Conservation (phyloP, 1,140 invertebrate genomes). For the Orchesella cincta region DNA sequence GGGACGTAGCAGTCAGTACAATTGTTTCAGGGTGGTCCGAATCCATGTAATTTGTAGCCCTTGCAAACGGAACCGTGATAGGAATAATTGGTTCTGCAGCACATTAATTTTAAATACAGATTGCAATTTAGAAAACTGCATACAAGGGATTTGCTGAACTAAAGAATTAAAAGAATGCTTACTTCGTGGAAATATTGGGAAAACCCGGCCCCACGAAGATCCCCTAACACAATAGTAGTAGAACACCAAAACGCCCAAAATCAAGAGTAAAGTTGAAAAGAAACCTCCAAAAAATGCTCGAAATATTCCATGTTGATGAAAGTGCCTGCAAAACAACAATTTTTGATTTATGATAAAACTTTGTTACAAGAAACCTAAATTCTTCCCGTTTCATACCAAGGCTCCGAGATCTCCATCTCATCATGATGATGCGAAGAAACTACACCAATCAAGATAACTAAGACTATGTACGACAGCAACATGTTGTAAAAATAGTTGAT, state of each 20-base stretch:
- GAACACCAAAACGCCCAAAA: not conserved
- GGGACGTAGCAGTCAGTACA: not conserved
- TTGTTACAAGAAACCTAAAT: too few relatives aligned
- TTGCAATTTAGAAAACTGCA: not conserved
- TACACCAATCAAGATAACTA: too few relatives aligned
- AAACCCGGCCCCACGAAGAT: not conserved
- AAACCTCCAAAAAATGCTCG: constrained; percentile 16
- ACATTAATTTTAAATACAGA: too few relatives aligned
- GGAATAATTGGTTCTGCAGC: not conserved
- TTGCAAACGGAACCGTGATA: not conserved
- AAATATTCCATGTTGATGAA: constrained; percentile 1
- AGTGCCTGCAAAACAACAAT: too few relatives aligned
- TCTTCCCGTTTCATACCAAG: too few relatives aligned
- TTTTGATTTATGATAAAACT: too few relatives aligned
- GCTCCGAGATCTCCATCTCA: too few relatives aligned
- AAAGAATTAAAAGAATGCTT: not conserved
- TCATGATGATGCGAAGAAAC: too few relatives aligned
- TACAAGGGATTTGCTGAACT: not conserved
- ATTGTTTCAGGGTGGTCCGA: not conserved
- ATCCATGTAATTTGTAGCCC: not conserved
- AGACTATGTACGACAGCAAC: too few relatives aligned
- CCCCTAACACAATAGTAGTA: not conserved
- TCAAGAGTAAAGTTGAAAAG: not conserved
- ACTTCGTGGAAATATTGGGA: not conserved
- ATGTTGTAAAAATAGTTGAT: too few relatives aligned